Base-by-base conservation (phyloP, 2,888 invertebrate species). In the Suillia variegata region DNA sequence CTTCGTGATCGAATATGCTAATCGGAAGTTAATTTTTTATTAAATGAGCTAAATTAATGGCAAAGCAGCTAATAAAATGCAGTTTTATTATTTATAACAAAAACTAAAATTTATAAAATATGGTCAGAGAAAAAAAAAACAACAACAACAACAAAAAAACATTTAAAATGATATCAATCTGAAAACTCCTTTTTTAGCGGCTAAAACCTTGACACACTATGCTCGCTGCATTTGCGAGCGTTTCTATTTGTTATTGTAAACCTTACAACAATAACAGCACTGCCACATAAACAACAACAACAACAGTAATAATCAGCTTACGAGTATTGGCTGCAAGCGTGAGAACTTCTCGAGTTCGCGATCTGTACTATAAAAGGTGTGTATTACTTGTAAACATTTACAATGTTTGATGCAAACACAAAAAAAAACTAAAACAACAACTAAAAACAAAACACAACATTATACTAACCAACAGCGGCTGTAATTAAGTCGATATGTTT, bases 161-260 rank as follows among this genome's bases (percentile, higher is more conserved):
- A n/a, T n/a, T n/a, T n/a, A n/a, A n/a, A n/a, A n/a, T n/a, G 51
- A 59, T 55, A 55, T 55, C 55, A 55, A 59, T 59, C 55, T 24
- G 22, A 59, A 45, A 59, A 59, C 55, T 59, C 59, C 59, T 59
- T 59, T 59, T 59, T 51, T 33, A 65, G 58, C 65, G 45, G 24
- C 50, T 22, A 56, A 62, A 62, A 58, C 62, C 59, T 59, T 59
- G 59, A 51, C 59, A 59, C 55, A 55, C 55, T 51, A 45, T 45
- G 13, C 13, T 45, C 6, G n/a, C 21, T 24, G 33, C 17, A 53
- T 13, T 45, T 45, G 17, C 4, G 18, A 5, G 45, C 45, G 6
- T 38, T n/a, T n/a, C n/a, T n/a, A n/a, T n/a, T n/a, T n/a, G n/a
- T n/a, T n/a, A n/a, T n/a, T 38, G 15, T 38, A 38, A n/a, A 38